phyloP scores from a whole-genome alignment of 2,113 vertebrate genomes.

The Zosterops borbonicus region DNA sequence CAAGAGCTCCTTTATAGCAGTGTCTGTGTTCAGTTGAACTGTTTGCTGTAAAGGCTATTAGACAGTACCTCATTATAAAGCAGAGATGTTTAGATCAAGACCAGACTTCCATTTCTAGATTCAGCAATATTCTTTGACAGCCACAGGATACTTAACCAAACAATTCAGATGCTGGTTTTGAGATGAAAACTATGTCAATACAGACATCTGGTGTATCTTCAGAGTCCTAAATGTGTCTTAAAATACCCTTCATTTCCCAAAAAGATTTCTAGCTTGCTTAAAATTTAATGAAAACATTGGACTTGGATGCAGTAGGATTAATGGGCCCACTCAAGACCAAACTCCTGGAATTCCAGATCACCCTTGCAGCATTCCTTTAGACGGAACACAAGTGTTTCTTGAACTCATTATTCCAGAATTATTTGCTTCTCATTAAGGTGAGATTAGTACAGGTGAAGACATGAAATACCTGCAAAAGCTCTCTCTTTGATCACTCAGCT shows the following conservation, averaged over 20 bases:
- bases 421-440: not conserved
- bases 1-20: not conserved
- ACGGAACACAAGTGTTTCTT: not conserved
- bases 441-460: not conserved
- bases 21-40: not conserved
- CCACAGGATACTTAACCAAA: not conserved
- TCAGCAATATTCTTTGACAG: not conserved
- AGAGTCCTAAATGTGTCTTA: not conserved
- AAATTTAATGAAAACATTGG: not conserved
- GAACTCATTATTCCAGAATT: not conserved
- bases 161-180: not conserved
- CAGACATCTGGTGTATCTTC: not conserved
- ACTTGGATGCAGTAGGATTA: not conserved
- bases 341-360: not conserved
- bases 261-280: not conserved
- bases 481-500: not conserved
- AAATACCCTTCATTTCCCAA: not conserved
- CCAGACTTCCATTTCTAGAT: not conserved
- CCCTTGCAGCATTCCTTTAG: not conserved
- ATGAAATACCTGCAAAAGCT: not conserved
- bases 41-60: not conserved
- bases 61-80: not conserved
- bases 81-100: not conserved
- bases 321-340: not conserved
- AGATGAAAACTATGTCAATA: not conserved